Evolutionary conservation across 2,113 vertebrate species (phyloP).

Genomic region (Poeciliopsis prolifica): DNA sequence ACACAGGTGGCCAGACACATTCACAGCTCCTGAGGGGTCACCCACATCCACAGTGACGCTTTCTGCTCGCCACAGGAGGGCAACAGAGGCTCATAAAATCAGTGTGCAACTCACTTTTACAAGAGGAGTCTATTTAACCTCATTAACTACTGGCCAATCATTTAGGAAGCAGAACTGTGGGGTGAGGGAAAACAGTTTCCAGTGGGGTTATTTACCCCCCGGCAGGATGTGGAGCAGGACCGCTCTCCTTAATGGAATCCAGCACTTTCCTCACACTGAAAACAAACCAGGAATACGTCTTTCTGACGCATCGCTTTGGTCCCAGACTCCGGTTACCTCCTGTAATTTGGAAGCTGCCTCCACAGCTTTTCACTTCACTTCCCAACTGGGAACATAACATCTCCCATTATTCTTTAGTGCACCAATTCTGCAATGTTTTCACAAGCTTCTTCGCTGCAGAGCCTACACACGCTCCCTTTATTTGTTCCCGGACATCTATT

Average conservation of each 20-base stretch:
- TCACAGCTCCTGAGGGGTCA: constrained; percentile 13
- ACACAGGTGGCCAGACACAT: constrained; percentile 61
- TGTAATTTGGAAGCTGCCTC: constrained; percentile 29
- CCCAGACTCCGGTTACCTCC: constrained; percentile 21
- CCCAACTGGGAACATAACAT: constrained; percentile 35
- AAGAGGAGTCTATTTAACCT: constrained; percentile 65
- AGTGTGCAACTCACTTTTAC: constrained; percentile 44
- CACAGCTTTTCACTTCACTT: constrained; percentile 1
- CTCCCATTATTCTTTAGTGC: constrained; percentile 34
- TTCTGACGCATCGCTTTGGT: constrained; percentile 48
- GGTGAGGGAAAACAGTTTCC: constrained; percentile 64
- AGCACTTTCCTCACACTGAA: constrained; percentile 38
- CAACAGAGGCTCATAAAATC: constrained; percentile 64
- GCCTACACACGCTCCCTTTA: neutral
- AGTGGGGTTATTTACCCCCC: constrained; percentile 49
- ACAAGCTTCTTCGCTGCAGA: constrained; percentile 8
- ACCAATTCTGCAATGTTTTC: neutral
- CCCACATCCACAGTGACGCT: constrained; percentile 28
- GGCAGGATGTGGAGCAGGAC: constrained; percentile 48
- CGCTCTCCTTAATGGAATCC: constrained; percentile 55
- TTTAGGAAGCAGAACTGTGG: constrained; percentile 58
- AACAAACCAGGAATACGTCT: constrained; percentile 53
- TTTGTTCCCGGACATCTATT: neutral
- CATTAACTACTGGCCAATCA: constrained; percentile 57
- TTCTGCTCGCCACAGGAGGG: constrained; percentile 63